A percentile compares a stretch with the other conserved stretches of the same genome.
Conservation (phyloP, 2,888 invertebrate genomes). For the Chrysomela aeneicollis region DNA sequence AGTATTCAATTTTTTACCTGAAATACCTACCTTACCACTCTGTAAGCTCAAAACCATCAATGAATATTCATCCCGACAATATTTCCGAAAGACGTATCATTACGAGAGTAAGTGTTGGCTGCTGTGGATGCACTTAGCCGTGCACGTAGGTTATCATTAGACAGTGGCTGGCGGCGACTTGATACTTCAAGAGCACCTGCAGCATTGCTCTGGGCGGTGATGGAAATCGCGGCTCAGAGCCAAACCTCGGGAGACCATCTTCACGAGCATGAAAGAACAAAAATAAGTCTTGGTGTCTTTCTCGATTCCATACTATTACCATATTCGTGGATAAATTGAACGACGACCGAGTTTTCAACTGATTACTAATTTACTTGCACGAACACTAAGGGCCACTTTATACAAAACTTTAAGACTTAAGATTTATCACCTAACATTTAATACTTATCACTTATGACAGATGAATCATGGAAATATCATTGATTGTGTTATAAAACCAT, state of each 20-base stretch:
- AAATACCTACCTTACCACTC: background rate
- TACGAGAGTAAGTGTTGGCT: conserved; percentile 30
- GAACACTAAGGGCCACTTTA: too few relatives aligned
- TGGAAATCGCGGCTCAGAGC: conserved; percentile 25
- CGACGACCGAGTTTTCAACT: too few relatives aligned
- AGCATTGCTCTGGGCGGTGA: conserved; percentile 31
- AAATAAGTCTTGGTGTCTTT: too few relatives aligned
- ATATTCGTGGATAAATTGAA: too few relatives aligned
- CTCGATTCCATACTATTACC: too few relatives aligned
- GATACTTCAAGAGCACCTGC: conserved; percentile 37
- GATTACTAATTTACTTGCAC: too few relatives aligned
- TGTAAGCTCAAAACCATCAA: conserved; percentile 26
- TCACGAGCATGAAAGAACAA: background rate
- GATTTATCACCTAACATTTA: too few relatives aligned
- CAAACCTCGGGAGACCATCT: conserved; percentile 22
- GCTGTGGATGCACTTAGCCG: conserved; percentile 35
- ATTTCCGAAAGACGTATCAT: conserved; percentile 37
- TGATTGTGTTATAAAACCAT: too few relatives aligned
- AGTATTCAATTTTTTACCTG: background rate
- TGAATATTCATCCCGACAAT: conserved; percentile 34
- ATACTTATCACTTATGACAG: too few relatives aligned
- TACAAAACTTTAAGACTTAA: too few relatives aligned
- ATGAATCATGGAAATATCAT: too few relatives aligned
- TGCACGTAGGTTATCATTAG: conserved; percentile 39
- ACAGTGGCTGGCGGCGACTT: conserved; percentile 38